Conservation (phyloP, 2,888 invertebrate species). For the Scaptomyza flava region DNA sequence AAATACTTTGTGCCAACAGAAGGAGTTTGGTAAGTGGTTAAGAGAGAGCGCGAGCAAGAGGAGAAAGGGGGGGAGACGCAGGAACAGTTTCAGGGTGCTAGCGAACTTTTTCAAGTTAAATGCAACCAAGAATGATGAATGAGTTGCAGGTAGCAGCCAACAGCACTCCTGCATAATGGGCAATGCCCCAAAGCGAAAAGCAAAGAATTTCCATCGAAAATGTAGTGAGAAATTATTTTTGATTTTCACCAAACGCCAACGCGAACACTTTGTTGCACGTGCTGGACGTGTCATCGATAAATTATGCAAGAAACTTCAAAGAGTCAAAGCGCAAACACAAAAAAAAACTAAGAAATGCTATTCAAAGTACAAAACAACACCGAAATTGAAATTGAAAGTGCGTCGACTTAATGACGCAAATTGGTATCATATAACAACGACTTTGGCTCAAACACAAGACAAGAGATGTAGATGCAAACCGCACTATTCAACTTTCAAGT, state of each 20-base stretch:
- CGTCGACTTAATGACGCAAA: constrained; percentile 42
- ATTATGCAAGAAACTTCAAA: constrained; percentile 47
- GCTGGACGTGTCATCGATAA: constrained; percentile 23
- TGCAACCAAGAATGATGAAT: constrained; percentile 77
- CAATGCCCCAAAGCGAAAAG: not conserved
- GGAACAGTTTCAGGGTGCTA: not conserved
- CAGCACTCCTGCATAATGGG: not conserved
- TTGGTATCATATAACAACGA: constrained; percentile 57
- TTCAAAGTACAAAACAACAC: constrained; percentile 2
- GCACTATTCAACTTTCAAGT: constrained; percentile 38
- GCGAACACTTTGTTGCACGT: constrained; percentile 12
- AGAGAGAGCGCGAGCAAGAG: not conserved
- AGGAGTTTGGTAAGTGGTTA: constrained; percentile 41
- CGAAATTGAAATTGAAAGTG: constrained; percentile 66
- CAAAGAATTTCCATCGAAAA: constrained; percentile 31
- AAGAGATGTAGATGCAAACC: constrained; percentile 22
- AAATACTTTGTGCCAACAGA: constrained; percentile 70
- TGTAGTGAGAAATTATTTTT: constrained; percentile 55
- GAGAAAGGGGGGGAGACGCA: not conserved
- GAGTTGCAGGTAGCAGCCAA: constrained; percentile 47
- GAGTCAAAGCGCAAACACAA: constrained; percentile 3
- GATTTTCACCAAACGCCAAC: constrained; percentile 36
- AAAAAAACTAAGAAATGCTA: constrained; percentile 28
- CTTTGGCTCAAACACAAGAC: constrained; percentile 34
- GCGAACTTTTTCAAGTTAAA: constrained; percentile 64